Conservation (phyloP, 2,888 invertebrate species). For the Epistrophe grossulariae region DNA sequence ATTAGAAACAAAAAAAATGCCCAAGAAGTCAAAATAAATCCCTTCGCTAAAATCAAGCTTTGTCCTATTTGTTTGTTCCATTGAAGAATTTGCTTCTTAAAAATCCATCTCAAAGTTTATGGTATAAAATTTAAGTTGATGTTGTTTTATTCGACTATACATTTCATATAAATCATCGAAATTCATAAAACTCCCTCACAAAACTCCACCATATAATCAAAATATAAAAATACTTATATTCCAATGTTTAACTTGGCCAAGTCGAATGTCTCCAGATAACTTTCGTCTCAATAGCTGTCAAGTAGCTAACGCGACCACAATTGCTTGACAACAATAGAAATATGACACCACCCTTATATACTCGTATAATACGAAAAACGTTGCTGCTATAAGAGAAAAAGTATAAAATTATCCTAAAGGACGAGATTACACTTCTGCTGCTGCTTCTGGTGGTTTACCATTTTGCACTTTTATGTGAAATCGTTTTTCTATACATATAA, state of each 20-base stretch:
- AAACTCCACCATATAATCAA: neutral
- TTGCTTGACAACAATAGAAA: slow-evolving; percentile 61
- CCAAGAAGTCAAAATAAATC: no score
- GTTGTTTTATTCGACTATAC: no score
- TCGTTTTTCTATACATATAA: neutral
- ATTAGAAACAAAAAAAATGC: no score
- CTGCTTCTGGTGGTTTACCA: slow-evolving; percentile 19
- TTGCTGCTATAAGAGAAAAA: neutral
- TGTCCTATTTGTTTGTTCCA: no score
- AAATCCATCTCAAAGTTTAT: no score
- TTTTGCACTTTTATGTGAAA: slow-evolving; percentile 59
- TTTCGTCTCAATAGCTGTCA: slow-evolving; percentile 68
- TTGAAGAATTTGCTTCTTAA: no score
- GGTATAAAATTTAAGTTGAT: no score
- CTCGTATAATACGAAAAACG: neutral
- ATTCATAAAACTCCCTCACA: neutral
- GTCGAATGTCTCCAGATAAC: slow-evolving; percentile 55
- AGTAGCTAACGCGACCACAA: slow-evolving; percentile 69
- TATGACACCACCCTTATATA: slow-evolving; percentile 24
- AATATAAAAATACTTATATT: neutral
- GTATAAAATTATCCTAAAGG: slow-evolving; percentile 54
- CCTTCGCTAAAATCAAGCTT: no score
- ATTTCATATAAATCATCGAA: neutral
- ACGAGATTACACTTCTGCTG: slow-evolving; percentile 10
- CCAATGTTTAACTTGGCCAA: slow-evolving; percentile 57